Conservation (phyloP, 2,113 vertebrate genomes). For the Synodontis membranacea region DNA sequence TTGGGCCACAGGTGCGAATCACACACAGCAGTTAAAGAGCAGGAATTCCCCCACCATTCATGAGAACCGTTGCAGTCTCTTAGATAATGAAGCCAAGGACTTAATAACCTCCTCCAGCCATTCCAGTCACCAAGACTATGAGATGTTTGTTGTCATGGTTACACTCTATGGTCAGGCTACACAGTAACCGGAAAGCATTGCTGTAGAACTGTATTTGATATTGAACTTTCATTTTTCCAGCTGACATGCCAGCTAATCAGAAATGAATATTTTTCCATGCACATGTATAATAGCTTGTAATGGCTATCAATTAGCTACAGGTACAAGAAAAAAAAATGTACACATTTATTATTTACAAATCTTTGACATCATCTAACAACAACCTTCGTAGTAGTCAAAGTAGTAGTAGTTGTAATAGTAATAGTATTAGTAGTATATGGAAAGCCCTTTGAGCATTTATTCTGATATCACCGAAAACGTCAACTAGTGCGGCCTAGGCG, state of each 20-base stretch:
- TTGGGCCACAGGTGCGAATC: not conserved
- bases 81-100: not conserved
- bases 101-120: not conserved
- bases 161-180: not conserved
- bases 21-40: not conserved
- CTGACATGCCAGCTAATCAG: not conserved
- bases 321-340: not conserved
- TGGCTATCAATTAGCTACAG: not conserved
- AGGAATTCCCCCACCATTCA: not conserved
- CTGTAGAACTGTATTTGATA: not conserved
- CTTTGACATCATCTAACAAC: not conserved
- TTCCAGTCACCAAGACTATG: not conserved
- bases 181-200: not conserved
- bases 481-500: too few relatives aligned
- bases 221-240: not conserved
- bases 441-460: too few relatives aligned
- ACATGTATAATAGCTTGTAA: not conserved
- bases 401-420: not conserved
- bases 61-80: too few relatives aligned
- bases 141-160: constrained; percentile 23
- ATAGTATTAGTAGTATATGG: too few relatives aligned
- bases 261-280: not conserved
- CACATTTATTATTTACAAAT: not conserved
- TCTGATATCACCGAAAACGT: too few relatives aligned
- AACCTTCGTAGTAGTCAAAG: not conserved